Conservation (phyloP, 1,140 invertebrate species). For the Maniola jurtina region DNA sequence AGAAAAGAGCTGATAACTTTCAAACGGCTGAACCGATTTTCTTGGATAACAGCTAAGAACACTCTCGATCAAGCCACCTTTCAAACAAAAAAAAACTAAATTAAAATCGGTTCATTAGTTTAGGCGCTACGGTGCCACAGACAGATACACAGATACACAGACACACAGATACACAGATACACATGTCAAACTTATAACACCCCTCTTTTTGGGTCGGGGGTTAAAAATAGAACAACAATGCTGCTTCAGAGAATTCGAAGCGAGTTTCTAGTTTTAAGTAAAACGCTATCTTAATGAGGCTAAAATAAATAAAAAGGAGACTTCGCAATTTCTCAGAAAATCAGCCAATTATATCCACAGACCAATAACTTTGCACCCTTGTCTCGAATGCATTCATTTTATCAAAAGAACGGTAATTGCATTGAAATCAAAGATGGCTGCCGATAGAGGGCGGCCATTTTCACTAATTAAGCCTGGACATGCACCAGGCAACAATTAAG, state of each 20-base stretch:
- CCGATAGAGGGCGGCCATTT: slow-evolving; percentile 64
- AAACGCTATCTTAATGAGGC: slow-evolving; percentile 7
- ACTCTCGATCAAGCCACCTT: too few species aligned
- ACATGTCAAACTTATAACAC: too few species aligned
- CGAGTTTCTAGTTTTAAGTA: not conserved
- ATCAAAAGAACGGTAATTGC: slow-evolving; percentile 74
- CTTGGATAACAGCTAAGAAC: too few species aligned
- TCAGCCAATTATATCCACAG: slow-evolving; percentile 28
- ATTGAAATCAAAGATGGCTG: slow-evolving; percentile 71
- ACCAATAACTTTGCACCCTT: slow-evolving; percentile 32
- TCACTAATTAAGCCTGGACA: slow-evolving; percentile 74
- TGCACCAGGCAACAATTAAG: slow-evolving; percentile 68
- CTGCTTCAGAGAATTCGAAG: not conserved
- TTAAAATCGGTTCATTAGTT: too few species aligned
- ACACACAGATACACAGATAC: too few species aligned
- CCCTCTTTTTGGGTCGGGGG: too few species aligned
- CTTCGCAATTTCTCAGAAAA: slow-evolving; percentile 17
- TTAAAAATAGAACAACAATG: not conserved
- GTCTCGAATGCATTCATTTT: slow-evolving; percentile 43
- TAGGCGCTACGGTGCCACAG: too few species aligned
- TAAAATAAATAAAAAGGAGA: slow-evolving; percentile 6
- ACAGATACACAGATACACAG: too few species aligned
- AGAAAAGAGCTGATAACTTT: too few species aligned
- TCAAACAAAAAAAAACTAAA: too few species aligned
- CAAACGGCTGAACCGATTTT: too few species aligned